A percentile compares a stretch with the other conserved stretches of the same genome.
Evolutionary conservation across 2,113 vertebrate species (phyloP).

Genomic region (Sialia sialis): DNA sequence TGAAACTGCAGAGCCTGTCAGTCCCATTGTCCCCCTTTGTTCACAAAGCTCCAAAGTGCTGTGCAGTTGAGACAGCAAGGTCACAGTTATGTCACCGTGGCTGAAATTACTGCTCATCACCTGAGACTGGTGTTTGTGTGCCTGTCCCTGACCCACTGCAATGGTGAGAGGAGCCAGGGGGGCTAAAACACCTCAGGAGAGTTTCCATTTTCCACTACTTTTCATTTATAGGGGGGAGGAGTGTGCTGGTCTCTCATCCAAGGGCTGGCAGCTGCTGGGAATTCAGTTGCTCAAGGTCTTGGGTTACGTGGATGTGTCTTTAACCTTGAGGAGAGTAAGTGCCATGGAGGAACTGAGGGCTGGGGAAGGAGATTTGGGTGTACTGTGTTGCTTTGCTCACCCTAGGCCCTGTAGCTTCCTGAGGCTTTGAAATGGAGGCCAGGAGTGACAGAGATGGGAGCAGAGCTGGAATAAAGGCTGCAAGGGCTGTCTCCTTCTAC

Average conservation of each 20-base stretch:
- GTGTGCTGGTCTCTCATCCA: not conserved
- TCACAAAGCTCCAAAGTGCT: not conserved
- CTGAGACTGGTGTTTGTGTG: not conserved
- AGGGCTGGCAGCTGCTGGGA: not conserved
- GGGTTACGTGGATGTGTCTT: not conserved
- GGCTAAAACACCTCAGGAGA: not conserved
- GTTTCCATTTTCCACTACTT: not conserved
- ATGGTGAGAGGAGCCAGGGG: not conserved
- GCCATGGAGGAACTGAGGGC: not conserved
- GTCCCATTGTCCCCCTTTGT: not conserved
- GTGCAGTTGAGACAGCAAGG: not conserved
- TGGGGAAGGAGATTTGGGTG: not conserved
- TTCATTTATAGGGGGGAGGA: not conserved
- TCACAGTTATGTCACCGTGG: not conserved
- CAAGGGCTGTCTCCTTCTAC: not conserved
- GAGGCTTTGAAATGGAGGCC: conserved; percentile 39
- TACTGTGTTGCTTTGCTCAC: not conserved
- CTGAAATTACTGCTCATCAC: not conserved
- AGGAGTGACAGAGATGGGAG: not conserved
- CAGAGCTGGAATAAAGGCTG: not conserved
- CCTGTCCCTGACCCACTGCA: not conserved
- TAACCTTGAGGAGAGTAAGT: not conserved
- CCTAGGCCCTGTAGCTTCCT: not conserved
- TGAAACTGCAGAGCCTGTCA: not conserved
- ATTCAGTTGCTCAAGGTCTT: not conserved